Conservation (phyloP, 2,888 invertebrate genomes). For the Conops quadrifasciatus region DNA sequence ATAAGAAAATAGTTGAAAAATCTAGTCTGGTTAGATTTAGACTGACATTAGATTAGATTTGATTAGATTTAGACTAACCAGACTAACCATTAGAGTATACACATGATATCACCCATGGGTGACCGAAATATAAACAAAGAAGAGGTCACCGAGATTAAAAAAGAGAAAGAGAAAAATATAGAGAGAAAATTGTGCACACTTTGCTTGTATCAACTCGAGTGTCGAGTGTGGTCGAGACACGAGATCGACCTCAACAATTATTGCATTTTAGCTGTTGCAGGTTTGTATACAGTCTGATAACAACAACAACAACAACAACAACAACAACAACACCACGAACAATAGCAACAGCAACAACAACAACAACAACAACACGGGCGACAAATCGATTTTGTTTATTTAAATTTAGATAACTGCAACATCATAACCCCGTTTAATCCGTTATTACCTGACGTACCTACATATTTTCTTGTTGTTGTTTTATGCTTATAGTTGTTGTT, state of each 20-base stretch:
- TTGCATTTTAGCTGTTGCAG: slow-evolving; percentile 12
- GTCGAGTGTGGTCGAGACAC: background rate
- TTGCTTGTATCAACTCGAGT: no score
- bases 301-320: background rate
- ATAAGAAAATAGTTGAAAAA: no score
- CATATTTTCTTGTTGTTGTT: background rate
- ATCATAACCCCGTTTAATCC: slow-evolving; percentile 30
- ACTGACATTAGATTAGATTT: no score
- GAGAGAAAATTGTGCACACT: no score
- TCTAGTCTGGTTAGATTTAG: no score
- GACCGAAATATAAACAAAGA: no score
- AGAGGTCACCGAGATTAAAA: no score
- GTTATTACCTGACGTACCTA: slow-evolving; percentile 8
- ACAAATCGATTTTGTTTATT: slow-evolving; percentile 23
- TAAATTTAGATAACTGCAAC: slow-evolving; percentile 28
- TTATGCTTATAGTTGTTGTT: slow-evolving; percentile 4
- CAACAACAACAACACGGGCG: background rate
- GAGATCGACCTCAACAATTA: slow-evolving; percentile 4
- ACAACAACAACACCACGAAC: background rate
- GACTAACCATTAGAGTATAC: no score
- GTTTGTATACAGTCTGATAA: slow-evolving; percentile 2
- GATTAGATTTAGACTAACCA: no score
- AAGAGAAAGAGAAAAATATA: no score
- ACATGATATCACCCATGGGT: no score
- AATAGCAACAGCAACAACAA: background rate